These are phyloP conservation scores for Lamellibrachia satsuma DNA, from an alignment of 2,888 invertebrate species.

Conservation along the genomic window DNA sequence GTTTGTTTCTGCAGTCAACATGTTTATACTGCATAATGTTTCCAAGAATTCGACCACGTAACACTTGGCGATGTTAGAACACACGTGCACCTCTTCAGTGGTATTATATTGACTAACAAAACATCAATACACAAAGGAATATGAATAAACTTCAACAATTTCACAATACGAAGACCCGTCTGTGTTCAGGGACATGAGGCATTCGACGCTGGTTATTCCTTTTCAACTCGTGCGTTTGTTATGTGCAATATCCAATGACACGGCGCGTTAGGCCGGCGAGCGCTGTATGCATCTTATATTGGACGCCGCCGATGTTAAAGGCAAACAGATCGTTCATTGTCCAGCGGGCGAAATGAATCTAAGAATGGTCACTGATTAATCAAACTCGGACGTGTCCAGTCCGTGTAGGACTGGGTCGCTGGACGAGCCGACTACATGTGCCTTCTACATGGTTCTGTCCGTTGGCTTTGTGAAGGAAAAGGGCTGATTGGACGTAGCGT, in stretches of 20 bases:
- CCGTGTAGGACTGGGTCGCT: background rate
- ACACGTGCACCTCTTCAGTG: background rate
- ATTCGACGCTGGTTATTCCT: background rate
- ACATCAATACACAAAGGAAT: background rate
- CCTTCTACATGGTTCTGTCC: background rate
- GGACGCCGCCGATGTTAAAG: background rate
- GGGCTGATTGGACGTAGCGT: too few species aligned
- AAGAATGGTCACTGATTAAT: background rate
- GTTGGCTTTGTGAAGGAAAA: too few species aligned
- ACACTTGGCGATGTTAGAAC: background rate
- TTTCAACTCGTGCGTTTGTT: background rate
- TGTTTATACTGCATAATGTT: too few species aligned
- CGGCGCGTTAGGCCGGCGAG: background rate
- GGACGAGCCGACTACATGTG: background rate
- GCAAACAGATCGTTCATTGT: background rate
- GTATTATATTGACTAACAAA: background rate
- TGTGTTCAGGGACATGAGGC: background rate
- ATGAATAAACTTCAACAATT: background rate
- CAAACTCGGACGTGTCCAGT: background rate
- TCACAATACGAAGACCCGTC: background rate
- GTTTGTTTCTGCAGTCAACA: too few species aligned
- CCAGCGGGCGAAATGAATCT: constrained; percentile 3
- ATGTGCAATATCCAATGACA: background rate
- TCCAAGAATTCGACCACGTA: background rate
- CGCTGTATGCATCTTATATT: background rate